A percentile compares a stretch with the other conserved stretches of the same genome.
phyloP scores from a whole-genome alignment of 2,113 vertebrate species.

The Paramormyrops kingsleyae region DNA sequence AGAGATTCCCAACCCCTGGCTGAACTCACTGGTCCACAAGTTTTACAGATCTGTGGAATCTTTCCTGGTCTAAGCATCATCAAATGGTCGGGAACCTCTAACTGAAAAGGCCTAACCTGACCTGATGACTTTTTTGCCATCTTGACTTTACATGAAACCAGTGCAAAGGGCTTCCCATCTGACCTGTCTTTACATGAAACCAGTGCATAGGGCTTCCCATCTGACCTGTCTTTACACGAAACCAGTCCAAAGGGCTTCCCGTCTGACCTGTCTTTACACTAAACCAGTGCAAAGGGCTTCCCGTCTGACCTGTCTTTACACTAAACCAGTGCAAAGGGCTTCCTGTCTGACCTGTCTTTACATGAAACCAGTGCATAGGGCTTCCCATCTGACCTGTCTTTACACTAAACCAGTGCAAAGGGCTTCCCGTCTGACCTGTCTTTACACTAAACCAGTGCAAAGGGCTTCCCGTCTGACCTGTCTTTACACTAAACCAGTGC shows the following conservation, averaged over 20 bases:
- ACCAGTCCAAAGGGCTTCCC: conserved; percentile 63
- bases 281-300: conserved; percentile 75
- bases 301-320: conserved; percentile 70
- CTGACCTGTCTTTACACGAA: conserved; percentile 62
- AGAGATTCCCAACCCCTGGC: background rate
- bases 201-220: conserved; percentile 79
- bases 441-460: conserved; percentile 72
- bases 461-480: conserved; percentile 79
- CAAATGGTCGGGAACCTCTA: background rate
- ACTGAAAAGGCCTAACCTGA: background rate
- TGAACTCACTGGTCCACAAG: background rate
- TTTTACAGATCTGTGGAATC: background rate
- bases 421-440: conserved; percentile 78
- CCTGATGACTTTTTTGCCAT: conserved; percentile 45
- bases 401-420: conserved; percentile 63
- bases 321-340: conserved; percentile 71
- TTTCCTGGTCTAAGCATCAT: background rate
- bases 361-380: conserved; percentile 68
- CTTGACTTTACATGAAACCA: conserved; percentile 71
- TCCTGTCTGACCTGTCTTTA: conserved; percentile 73
- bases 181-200: conserved; percentile 50
- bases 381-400: conserved; percentile 76
- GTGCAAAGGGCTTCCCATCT: conserved; percentile 81
- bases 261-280: too few relatives aligned
- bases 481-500: conserved; percentile 57